Evolutionary conservation across 2,888 invertebrate species (phyloP).

Genomic region (Drosophila atroscutellata): DNA sequence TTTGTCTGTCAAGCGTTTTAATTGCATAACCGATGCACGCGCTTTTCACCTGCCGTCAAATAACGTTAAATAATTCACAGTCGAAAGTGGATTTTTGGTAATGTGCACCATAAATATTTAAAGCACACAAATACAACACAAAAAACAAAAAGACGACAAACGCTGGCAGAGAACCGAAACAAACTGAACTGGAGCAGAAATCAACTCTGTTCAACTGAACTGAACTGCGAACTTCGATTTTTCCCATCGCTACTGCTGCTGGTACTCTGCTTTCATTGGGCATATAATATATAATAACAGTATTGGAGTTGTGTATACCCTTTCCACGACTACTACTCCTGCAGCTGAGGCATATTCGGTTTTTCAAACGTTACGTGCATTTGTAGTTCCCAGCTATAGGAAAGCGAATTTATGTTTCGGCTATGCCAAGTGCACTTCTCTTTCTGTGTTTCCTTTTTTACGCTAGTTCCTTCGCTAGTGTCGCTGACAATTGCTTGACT

Average conservation of each 20-base stretch:
- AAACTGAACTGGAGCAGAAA: slow-evolving; percentile 48
- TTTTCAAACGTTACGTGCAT: not conserved
- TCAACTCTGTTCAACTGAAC: slow-evolving; percentile 45
- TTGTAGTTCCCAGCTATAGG: not conserved
- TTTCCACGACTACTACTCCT: not conserved
- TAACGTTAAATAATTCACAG: slow-evolving; percentile 24
- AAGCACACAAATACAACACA: slow-evolving; percentile 29
- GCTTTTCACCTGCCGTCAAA: slow-evolving; percentile 8
- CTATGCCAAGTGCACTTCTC: not conserved
- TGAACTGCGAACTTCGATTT: slow-evolving; percentile 72
- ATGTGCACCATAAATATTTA: slow-evolving; percentile 58
- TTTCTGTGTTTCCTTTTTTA: slow-evolving; percentile 2
- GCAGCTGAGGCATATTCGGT: not conserved
- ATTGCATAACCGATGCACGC: slow-evolving; percentile 49
- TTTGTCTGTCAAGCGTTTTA: slow-evolving; percentile 8
- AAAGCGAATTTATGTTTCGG: slow-evolving; percentile 6
- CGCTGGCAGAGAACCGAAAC: slow-evolving; percentile 48
- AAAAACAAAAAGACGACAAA: slow-evolving; percentile 18
- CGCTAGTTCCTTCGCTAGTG: slow-evolving; percentile 28
- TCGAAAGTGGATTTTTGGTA: slow-evolving; percentile 14
- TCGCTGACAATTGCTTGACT: slow-evolving; percentile 28
- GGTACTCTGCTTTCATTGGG: slow-evolving; percentile 39
- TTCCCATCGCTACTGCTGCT: slow-evolving; percentile 57
- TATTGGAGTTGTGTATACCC: slow-evolving; percentile 26
- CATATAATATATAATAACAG: slow-evolving; percentile 7